Percentiles rank a stretch among this genome's conserved stretches.
phyloP scores from a whole-genome alignment of 2,888 invertebrate genomes.

The Hesperia comma region DNA sequence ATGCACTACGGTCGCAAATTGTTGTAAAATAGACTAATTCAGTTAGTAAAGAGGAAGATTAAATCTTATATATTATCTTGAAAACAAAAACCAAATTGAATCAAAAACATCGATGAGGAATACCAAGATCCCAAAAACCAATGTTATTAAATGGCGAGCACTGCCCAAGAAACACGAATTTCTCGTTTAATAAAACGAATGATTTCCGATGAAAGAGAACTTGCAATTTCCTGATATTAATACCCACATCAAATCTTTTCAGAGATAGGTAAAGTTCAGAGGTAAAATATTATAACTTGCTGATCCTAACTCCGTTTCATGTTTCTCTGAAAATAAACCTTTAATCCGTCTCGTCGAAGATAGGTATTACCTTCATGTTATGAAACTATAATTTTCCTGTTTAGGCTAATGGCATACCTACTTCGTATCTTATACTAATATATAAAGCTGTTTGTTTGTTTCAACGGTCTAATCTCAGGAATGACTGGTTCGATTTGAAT shows the following conservation, averaged over 20 bases:
- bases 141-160: neutral
- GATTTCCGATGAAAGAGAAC: neutral
- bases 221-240: neutral
- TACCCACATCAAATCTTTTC: neutral
- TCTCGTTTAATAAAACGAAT: neutral
- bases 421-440: neutral
- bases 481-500: too few species aligned
- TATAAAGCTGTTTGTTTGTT: too few species aligned
- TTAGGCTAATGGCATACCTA: neutral
- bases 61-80: too few species aligned
- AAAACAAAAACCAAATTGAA: too few species aligned
- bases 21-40: too few species aligned
- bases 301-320: neutral
- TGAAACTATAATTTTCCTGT: neutral
- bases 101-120: too few species aligned
- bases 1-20: too few species aligned
- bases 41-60: too few species aligned
- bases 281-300: neutral
- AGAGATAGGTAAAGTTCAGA: neutral
- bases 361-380: neutral
- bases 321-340: neutral
- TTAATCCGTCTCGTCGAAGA: neutral
- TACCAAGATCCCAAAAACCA: too few species aligned
- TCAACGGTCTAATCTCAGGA: too few species aligned
- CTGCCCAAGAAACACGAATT: neutral